Evolutionary conservation across 2,113 vertebrate genomes (phyloP).

Genomic region (Pachypanchax playfairii): DNA sequence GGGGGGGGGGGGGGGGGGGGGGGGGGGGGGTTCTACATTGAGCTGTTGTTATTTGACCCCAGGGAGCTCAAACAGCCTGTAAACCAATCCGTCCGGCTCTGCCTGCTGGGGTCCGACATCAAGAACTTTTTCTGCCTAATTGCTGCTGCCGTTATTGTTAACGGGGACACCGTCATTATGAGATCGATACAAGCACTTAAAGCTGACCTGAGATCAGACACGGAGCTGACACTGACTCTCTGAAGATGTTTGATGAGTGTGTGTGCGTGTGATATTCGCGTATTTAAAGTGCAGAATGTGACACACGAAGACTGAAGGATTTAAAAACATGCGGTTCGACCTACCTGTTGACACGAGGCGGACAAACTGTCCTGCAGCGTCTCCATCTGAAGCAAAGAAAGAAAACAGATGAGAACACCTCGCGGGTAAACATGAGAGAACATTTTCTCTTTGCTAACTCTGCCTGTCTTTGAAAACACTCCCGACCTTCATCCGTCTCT

Average conservation of each 20-base stretch:
- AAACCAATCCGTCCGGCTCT: conserved; percentile 39
- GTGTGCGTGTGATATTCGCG: too few species aligned
- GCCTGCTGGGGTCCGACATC: conserved; percentile 16
- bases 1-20: too few species aligned
- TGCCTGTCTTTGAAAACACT: too few species aligned
- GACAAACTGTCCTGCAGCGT: conserved; percentile 10
- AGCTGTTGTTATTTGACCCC: conserved; percentile 62
- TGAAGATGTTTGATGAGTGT: neutral
- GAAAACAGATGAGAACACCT: neutral
- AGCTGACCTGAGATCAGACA: neutral
- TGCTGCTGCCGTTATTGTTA: conserved; percentile 23
- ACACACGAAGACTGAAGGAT: neutral
- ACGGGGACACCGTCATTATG: neutral
- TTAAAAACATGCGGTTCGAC: conserved; percentile 16
- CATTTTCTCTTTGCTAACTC: neutral
- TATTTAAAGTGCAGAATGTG: neutral
- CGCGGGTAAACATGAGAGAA: neutral
- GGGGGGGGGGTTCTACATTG: too few species aligned
- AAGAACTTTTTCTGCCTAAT: conserved; percentile 27
- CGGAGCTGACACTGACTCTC: neutral
- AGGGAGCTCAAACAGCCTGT: conserved; percentile 42
- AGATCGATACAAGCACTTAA: conserved; percentile 12
- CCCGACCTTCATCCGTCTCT: neutral
- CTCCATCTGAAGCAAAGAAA: neutral
- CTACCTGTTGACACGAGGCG: conserved; percentile 60